Base-by-base conservation (phyloP, 1,140 invertebrate species). In the Lepidurus arcticus region DNA sequence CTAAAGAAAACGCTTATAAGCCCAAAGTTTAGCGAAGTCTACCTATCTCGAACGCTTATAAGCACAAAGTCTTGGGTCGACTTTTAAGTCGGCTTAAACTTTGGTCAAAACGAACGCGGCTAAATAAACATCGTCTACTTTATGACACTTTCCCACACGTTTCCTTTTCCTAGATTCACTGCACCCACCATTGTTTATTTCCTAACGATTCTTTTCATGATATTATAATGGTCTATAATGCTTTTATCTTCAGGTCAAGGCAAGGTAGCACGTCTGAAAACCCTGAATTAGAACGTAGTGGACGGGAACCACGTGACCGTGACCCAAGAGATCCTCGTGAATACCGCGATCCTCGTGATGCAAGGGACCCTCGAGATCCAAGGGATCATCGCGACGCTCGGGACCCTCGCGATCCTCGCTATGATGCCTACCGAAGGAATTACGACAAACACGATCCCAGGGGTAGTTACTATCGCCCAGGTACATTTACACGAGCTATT, bases 341-440 rank as follows among this genome's bases (percentile, higher is more conserved):
- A 21, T 74, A 80, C 44, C 53, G 53, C 8, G 53, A 65, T 16
- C 53, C 34, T 34, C 34, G 34, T 34, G 34, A 34, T 34, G 34
- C 34, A 34, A 34, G 34, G 34, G 79, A 80, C 53, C 26, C 42
- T 16, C 74, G 45, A 21, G 80, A 81, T 78, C 42, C 65, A 2
- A 75, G 75, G 24, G 79, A 80, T 76, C 74, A 43, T 44, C 78
- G 75, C 73, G 42, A 80, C 73, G 45, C 16, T 0, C 80, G 47
- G 7, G 80, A 80, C 73, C 74, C 73, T 43, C 73, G 73, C 0
- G 73, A 74, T 8, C 75, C 45, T 11, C 45, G 53, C 21, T 65
- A 65, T 65, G 53, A 65, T 9, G 53, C 53, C 53, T 65, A 65
- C 53, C 16, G 13, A 16, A 21, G 53, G 16, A 65, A 65, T 10